A percentile compares a stretch with the other conserved stretches of the same genome.
These are phyloP conservation scores for Luffia ferchaultella DNA, from an alignment of 2,888 invertebrate species.

Conservation along the genomic window DNA sequence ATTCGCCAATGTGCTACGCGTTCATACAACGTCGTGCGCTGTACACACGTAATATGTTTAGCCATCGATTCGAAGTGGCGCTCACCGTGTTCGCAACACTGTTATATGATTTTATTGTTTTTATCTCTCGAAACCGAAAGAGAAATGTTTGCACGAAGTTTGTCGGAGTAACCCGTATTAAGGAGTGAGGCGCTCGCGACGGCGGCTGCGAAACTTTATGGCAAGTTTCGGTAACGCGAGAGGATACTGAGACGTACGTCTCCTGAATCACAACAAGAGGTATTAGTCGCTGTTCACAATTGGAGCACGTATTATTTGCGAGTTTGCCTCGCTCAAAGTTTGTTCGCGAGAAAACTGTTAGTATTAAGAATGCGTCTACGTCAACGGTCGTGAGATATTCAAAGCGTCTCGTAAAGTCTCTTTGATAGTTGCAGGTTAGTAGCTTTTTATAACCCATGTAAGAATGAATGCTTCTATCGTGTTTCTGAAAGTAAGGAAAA, in stretches of 20 bases:
- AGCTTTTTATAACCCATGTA: too few relatives aligned
- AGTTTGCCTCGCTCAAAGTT: conserved; percentile 19
- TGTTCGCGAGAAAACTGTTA: conserved; percentile 8
- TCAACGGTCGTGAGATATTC: not conserved
- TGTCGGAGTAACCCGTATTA: not conserved
- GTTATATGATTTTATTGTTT: not conserved
- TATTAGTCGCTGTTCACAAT: conserved; percentile 13
- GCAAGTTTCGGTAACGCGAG: conserved; percentile 18
- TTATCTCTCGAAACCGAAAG: not conserved
- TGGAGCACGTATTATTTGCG: conserved; percentile 20
- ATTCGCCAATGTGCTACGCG: too few relatives aligned
- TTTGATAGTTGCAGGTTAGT: not conserved
- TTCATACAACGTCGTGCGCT: too few relatives aligned
- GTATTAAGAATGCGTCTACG: not conserved
- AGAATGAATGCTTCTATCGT: too few relatives aligned
- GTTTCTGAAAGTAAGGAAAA: too few relatives aligned
- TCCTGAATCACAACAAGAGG: conserved; percentile 15
- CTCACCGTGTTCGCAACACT: too few relatives aligned
- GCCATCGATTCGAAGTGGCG: too few relatives aligned
- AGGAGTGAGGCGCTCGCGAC: not conserved
- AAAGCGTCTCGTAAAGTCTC: not conserved
- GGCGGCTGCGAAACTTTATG: conserved; percentile 10
- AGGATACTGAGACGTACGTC: conserved; percentile 15
- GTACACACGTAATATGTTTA: too few relatives aligned
- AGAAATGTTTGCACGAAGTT: not conserved